These are phyloP conservation scores for Penelope pileata DNA, from an alignment of 2,113 vertebrate species.

Conservation along the genomic window DNA sequence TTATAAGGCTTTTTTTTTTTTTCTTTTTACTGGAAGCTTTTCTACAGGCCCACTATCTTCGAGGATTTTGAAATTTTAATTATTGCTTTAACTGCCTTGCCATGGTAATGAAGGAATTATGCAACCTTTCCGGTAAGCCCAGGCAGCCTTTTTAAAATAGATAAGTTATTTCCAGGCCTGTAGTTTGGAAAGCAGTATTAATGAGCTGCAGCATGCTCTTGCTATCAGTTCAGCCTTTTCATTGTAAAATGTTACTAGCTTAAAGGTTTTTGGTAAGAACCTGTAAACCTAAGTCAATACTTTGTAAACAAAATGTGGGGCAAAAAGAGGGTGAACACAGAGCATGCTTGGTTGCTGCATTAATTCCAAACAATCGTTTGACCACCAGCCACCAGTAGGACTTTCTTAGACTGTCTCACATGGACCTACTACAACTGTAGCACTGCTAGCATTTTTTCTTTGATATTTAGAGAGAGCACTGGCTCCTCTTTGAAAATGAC, in stretches of 20 bases:
- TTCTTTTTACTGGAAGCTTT: neutral
- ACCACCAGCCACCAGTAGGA: fast-evolving
- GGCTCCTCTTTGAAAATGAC: neutral
- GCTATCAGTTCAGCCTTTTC: neutral
- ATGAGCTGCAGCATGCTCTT: neutral
- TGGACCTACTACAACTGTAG: neutral
- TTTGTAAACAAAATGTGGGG: neutral
- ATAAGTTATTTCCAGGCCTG: neutral
- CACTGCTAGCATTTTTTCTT: neutral
- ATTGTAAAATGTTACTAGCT: neutral
- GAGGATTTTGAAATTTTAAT: neutral
- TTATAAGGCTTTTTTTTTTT: neutral
- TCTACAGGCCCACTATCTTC: neutral
- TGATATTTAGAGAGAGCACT: neutral
- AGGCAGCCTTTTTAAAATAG: conserved; percentile 35
- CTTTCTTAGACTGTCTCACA: neutral
- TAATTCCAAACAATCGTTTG: neutral
- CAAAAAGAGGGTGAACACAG: neutral
- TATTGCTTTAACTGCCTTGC: neutral
- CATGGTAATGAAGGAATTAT: conserved; percentile 28
- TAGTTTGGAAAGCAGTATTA: neutral
- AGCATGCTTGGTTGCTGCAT: neutral
- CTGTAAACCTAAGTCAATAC: neutral
- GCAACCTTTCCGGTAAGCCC: neutral
- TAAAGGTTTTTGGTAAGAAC: neutral